Percentiles rank a stretch among this genome's conserved stretches.
Evolutionary conservation across 1,140 invertebrate genomes (phyloP).

Genomic region (Drosophila setifemur): DNA sequence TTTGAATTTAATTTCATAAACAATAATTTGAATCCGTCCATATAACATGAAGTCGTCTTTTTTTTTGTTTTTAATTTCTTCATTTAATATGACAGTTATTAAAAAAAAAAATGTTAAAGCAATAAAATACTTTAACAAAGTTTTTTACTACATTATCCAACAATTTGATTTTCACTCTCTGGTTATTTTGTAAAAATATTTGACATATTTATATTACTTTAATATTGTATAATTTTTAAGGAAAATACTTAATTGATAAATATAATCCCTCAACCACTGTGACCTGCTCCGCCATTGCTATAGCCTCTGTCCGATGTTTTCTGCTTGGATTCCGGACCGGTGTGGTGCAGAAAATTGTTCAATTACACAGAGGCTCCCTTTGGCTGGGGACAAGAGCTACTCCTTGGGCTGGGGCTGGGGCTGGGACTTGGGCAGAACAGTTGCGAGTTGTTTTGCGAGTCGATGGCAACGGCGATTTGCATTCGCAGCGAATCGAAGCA

Average conservation of each 20-base stretch:
- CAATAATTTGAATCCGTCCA: no score
- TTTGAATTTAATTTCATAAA: no score
- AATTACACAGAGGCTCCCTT: slow-evolving; percentile 63
- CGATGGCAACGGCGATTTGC: slow-evolving; percentile 51
- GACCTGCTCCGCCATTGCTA: slow-evolving; percentile 49
- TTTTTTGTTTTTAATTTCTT: no score
- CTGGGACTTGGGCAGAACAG: slow-evolving; percentile 16
- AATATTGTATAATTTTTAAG: background rate
- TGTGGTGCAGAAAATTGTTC: slow-evolving; percentile 73
- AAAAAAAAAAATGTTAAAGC: no score
- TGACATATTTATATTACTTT: no score
- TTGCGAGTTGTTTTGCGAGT: slow-evolving; percentile 13
- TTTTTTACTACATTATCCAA: no score
- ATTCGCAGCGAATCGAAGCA: slow-evolving; percentile 69
- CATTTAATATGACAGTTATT: no score
- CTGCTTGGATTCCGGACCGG: slow-evolving; percentile 31
- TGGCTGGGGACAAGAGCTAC: no score
- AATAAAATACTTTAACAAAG: no score
- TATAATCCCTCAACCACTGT: slow-evolving; percentile 10
- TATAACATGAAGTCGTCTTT: no score
- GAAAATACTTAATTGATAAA: background rate
- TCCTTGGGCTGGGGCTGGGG: slow-evolving; percentile 13
- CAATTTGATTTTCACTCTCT: no score
- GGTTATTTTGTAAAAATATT: no score
- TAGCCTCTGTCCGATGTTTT: slow-evolving; percentile 5